A percentile compares a stretch with the other conserved stretches of the same genome.
These are phyloP conservation scores for Malurus alboscapulatus DNA, from an alignment of 2,113 vertebrate genomes.

Conservation along the genomic window DNA sequence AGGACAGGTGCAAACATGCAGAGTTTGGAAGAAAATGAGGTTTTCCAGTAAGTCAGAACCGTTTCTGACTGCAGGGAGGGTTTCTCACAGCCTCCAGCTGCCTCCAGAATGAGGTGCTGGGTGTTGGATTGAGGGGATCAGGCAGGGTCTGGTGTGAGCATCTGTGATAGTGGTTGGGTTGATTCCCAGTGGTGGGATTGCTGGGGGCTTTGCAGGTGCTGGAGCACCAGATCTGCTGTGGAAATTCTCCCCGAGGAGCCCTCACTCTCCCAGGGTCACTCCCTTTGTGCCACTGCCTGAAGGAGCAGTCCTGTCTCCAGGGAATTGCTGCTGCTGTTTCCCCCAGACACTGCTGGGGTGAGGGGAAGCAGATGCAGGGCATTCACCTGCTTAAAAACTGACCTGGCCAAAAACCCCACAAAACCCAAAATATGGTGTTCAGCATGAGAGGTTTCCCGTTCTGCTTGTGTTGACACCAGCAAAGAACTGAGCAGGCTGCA, in stretches of 20 bases:
- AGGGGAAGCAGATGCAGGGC: neutral
- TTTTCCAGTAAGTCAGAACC: neutral
- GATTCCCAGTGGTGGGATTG: no score
- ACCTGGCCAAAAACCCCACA: neutral
- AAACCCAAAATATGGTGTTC: neutral
- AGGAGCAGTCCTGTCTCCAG: neutral
- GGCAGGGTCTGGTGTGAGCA: neutral
- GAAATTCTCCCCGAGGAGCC: neutral
- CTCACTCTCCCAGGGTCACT: rapidly evolving
- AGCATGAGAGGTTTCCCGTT: neutral
- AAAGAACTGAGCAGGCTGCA: neutral
- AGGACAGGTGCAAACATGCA: neutral
- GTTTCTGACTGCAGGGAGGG: neutral
- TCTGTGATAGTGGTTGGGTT: neutral
- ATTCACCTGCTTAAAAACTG: neutral
- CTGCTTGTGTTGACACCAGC: neutral
- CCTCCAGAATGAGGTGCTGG: neutral
- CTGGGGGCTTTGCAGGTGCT: neutral
- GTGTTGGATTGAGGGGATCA: neutral
- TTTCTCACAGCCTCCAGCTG: neutral
- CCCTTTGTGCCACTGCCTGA: neutral
- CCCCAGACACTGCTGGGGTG: neutral
- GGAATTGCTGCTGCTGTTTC: neutral
- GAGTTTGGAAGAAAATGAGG: neutral
- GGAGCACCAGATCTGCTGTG: neutral